A percentile compares a stretch with the other conserved stretches of the same genome.
These are phyloP conservation scores for Ammodytes marinus DNA, from an alignment of 2,113 vertebrate genomes.

Conservation along the genomic window DNA sequence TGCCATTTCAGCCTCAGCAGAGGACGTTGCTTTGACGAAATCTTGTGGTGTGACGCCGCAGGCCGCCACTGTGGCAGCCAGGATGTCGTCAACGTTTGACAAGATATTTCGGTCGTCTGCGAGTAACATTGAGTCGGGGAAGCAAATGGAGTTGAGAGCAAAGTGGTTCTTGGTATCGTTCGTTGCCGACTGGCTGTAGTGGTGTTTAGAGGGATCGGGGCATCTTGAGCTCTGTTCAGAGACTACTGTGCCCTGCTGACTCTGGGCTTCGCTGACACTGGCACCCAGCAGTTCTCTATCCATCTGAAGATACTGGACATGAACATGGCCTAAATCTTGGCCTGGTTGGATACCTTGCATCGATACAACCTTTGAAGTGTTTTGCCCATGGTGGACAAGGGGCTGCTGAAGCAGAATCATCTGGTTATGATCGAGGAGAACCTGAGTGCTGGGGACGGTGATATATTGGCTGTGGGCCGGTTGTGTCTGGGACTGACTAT, in stretches of 20 bases:
- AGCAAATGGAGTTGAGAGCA: slow-evolving; percentile 95
- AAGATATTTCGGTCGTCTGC: slow-evolving; percentile 95
- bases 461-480: slow-evolving; percentile 88
- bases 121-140: slow-evolving; percentile 95
- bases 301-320: slow-evolving; percentile 92
- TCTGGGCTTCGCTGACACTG: slow-evolving; percentile 84
- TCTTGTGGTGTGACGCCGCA: slow-evolving; percentile 95
- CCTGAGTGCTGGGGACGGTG: slow-evolving; percentile 90
- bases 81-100: slow-evolving; percentile 96
- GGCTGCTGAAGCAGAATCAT: slow-evolving; percentile 93
- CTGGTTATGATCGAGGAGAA: slow-evolving; percentile 91
- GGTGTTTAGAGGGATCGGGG: slow-evolving; percentile 89
- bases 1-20: slow-evolving; percentile 86
- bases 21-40: slow-evolving; percentile 92
- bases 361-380: slow-evolving; percentile 85
- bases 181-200: slow-evolving; percentile 88
- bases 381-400: slow-evolving; percentile 87
- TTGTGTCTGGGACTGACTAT: slow-evolving; percentile 76
- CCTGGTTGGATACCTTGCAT: slow-evolving; percentile 85
- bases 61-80: slow-evolving; percentile 95
- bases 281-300: slow-evolving; percentile 89
- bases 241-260: slow-evolving; percentile 84
- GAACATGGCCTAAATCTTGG: slow-evolving; percentile 63
- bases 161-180: slow-evolving; percentile 94
- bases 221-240: slow-evolving; percentile 88